Conservation (phyloP, 2,113 vertebrate genomes). For the Oxyura jamaicensis region DNA sequence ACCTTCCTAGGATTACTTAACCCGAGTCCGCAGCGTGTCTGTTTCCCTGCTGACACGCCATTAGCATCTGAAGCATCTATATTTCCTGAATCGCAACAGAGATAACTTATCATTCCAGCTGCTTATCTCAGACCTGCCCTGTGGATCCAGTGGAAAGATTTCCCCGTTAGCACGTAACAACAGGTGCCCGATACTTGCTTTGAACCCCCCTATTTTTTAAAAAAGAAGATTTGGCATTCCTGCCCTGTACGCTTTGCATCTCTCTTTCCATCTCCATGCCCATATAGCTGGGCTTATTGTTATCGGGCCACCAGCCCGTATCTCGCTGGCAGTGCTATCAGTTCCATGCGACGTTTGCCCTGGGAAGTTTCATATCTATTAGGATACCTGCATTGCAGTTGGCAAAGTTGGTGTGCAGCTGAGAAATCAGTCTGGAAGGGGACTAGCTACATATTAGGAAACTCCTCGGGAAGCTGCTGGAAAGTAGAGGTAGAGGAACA, state of each 20-base stretch:
- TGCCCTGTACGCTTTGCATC: not conserved
- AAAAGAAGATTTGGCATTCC: not conserved
- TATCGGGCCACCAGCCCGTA: rapidly evolving
- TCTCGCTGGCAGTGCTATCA: not conserved
- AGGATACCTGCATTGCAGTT: not conserved
- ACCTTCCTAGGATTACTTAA: conserved; percentile 40
- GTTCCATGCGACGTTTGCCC: not conserved
- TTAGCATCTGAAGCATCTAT: conserved; percentile 68
- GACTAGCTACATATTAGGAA: not conserved
- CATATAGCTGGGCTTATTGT: not conserved
- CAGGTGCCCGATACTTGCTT: conserved; percentile 24
- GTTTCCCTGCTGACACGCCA: conserved; percentile 57
- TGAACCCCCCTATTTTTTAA: not conserved
- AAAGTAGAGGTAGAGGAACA: not conserved
- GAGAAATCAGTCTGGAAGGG: not conserved
- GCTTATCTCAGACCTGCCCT: conserved; percentile 62
- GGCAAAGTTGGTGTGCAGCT: not conserved
- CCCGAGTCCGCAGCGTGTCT: not conserved
- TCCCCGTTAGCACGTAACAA: conserved; percentile 27
- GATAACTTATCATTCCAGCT: conserved; percentile 64
- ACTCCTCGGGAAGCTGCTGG: not conserved
- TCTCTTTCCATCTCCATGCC: not conserved
- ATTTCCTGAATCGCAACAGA: conserved; percentile 40
- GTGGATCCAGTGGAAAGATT: conserved; percentile 40
- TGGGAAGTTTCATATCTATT: not conserved